phyloP scores from a whole-genome alignment of 2,888 invertebrate species.

The Leucophenga maculata region DNA sequence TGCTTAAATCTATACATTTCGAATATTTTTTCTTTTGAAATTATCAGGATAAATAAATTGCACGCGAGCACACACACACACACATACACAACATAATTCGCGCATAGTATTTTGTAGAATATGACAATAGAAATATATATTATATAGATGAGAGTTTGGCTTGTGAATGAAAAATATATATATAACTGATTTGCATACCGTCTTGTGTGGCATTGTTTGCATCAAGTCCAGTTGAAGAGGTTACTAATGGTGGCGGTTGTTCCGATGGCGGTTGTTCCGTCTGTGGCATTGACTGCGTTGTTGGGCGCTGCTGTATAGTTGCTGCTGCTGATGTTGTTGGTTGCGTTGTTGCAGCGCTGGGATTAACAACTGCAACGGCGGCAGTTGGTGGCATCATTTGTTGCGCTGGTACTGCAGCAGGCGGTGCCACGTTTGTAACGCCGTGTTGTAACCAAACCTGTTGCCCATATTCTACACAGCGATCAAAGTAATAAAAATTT shows the following conservation, averaged over 20 bases:
- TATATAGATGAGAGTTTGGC: conserved; percentile 56
- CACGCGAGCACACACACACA: not conserved
- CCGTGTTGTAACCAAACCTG: conserved; percentile 60
- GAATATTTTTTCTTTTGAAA: not conserved
- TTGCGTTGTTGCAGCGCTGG: conserved; percentile 10
- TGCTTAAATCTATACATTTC: not conserved
- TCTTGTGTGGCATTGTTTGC: conserved; percentile 60
- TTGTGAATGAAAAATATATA: conserved; percentile 54
- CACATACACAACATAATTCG: not conserved
- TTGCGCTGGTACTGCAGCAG: conserved; percentile 33
- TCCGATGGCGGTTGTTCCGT: conserved; percentile 21
- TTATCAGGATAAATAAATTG: not conserved
- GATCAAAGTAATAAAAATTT: not conserved
- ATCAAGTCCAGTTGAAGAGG: conserved; percentile 29
- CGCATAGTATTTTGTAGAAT: conserved; percentile 5
- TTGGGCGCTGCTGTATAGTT: not conserved
- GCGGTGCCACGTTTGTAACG: conserved; percentile 35
- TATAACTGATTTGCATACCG: conserved; percentile 66
- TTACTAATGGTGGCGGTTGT: conserved; percentile 28
- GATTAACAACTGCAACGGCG: not conserved
- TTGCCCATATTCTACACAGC: conserved; percentile 56
- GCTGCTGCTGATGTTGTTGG: conserved; percentile 15
- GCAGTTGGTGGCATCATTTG: not conserved
- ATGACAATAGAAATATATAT: conserved; percentile 58
- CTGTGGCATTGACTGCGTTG: not conserved